Evolutionary conservation across 2,113 vertebrate genomes (phyloP).

Genomic region (Semicossyphus pulcher): DNA sequence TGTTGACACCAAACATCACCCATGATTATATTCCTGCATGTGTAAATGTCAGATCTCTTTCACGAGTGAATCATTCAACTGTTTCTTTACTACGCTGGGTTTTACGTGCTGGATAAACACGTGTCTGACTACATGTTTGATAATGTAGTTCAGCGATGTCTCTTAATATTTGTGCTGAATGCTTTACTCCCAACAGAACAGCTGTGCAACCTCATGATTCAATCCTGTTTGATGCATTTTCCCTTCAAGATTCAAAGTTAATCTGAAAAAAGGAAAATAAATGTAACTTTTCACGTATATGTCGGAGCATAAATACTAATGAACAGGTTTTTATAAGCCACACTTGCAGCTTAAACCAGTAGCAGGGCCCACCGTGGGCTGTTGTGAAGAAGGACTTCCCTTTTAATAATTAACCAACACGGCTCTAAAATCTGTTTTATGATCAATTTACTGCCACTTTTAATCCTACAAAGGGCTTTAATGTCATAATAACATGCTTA

Average conservation of each 20-base stretch:
- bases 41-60: conserved; percentile 46
- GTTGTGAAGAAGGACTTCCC: conserved; percentile 5
- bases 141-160: too few species aligned
- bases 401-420: conserved; percentile 88
- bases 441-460: background rate
- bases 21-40: conserved; percentile 24
- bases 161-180: too few species aligned
- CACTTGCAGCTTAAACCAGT: background rate
- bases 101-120: background rate
- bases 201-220: too few species aligned
- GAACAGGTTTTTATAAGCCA: background rate
- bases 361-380: background rate
- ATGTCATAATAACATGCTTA: too few species aligned
- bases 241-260: too few species aligned
- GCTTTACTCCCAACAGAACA: too few species aligned
- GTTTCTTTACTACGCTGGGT: conserved; percentile 15
- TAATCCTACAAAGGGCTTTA: conserved; percentile 67
- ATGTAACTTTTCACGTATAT: too few species aligned
- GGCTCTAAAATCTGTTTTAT: conserved; percentile 89
- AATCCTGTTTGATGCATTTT: background rate
- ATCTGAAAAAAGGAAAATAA: too few species aligned
- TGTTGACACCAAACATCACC: conserved; percentile 25
- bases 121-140: too few species aligned
- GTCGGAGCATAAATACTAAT: background rate
- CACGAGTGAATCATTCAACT: conserved; percentile 40